A percentile compares a stretch with the other conserved stretches of the same genome.
These are phyloP conservation scores for Rachycentron canadum DNA, from an alignment of 2,797 vertebrate species.

Conservation along the genomic window DNA sequence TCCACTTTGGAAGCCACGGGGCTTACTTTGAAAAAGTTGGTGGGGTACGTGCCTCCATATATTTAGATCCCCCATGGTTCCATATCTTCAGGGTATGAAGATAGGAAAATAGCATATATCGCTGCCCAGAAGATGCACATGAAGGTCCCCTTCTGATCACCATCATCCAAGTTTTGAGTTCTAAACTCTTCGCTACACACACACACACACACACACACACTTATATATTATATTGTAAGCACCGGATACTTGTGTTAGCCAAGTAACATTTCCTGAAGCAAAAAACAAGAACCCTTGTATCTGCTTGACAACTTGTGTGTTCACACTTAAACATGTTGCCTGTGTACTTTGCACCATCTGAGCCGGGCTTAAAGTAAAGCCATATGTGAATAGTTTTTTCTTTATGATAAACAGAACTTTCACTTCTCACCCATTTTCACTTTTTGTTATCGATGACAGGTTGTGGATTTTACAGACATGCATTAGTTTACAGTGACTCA, in stretches of 20 bases:
- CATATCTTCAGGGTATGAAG: neutral
- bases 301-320: constrained; percentile 1
- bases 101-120: neutral
- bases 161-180: neutral
- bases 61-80: neutral
- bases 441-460: neutral
- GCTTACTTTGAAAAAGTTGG: constrained; percentile 96
- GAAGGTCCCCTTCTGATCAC: neutral
- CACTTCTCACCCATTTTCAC: neutral
- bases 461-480: neutral
- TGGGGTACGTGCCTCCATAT: constrained; percentile 86
- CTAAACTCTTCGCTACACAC: neutral
- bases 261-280: constrained; percentile 12
- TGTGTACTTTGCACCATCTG: constrained; percentile 2
- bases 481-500: constrained; percentile 2
- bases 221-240: neutral
- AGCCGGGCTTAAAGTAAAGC: neutral
- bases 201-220: neutral
- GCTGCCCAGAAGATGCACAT: no score
- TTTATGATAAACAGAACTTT: neutral
- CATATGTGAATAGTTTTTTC: neutral
- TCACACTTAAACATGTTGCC: constrained; percentile 12
- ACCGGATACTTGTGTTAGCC: neutral
- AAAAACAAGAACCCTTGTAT: neutral
- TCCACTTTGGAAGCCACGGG: constrained; percentile 93